Conservation (phyloP, 2,113 vertebrate genomes). For the Syngnathus scovelli region DNA sequence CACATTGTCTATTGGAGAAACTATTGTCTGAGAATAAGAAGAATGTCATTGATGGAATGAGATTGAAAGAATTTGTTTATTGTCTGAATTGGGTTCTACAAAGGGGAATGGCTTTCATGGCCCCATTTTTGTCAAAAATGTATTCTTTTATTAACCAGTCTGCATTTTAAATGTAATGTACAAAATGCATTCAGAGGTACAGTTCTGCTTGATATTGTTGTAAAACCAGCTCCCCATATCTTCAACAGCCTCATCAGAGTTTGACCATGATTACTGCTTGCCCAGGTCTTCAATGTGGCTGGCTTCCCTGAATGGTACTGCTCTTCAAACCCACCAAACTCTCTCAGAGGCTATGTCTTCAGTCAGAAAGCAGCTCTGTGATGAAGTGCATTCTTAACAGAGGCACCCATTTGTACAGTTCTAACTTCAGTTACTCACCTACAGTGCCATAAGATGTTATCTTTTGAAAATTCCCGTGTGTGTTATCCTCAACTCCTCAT, state of each 20-base stretch:
- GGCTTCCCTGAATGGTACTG: slow-evolving; percentile 73
- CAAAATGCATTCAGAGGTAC: slow-evolving; percentile 33
- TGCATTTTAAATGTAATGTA: slow-evolving; percentile 8
- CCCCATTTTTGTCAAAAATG: slow-evolving; percentile 17
- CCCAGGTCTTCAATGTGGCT: slow-evolving; percentile 69
- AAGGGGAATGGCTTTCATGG: slow-evolving; percentile 42
- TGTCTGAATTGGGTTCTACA: slow-evolving; percentile 51
- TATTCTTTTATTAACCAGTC: slow-evolving; percentile 11
- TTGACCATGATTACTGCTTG: slow-evolving; percentile 78
- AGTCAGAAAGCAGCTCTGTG: slow-evolving; percentile 19
- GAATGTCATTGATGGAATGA: not conserved
- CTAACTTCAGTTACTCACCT: slow-evolving; percentile 25
- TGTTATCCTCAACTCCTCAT: slow-evolving; percentile 44
- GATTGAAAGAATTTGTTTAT: slow-evolving; percentile 6
- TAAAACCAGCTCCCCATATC: slow-evolving; percentile 71
- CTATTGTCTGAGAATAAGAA: slow-evolving; percentile 28
- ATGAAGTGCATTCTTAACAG: slow-evolving; percentile 28
- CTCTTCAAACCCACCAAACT: slow-evolving; percentile 56
- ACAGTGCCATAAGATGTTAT: slow-evolving; percentile 35
- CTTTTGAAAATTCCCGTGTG: slow-evolving; percentile 35
- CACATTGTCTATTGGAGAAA: not conserved
- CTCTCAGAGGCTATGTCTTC: slow-evolving; percentile 43
- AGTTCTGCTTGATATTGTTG: slow-evolving; percentile 53
- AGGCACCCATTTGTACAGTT: slow-evolving; percentile 34
- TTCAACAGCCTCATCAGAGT: slow-evolving; percentile 71